phyloP scores from a whole-genome alignment of 2,113 vertebrate species.

The Erythrolamprus reginae region DNA sequence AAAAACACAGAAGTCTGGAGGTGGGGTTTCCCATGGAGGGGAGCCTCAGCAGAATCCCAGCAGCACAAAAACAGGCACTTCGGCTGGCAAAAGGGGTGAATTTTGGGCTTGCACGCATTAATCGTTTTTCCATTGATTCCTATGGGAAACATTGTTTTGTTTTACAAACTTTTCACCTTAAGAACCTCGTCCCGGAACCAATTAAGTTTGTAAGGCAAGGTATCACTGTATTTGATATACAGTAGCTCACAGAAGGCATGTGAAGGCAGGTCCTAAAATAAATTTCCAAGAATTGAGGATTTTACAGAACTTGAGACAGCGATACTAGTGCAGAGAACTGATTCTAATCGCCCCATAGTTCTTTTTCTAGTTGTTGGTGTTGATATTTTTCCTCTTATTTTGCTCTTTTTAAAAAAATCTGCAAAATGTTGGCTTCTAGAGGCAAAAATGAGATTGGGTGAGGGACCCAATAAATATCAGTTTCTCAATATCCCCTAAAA shows the following conservation, averaged over 20 bases:
- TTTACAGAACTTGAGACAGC: neutral
- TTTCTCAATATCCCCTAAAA: neutral
- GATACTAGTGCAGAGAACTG: neutral
- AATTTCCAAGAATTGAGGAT: neutral
- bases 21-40: too few species aligned
- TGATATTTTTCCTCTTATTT: neutral
- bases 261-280: neutral
- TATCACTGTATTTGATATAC: neutral
- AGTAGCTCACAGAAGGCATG: neutral
- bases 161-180: too few species aligned
- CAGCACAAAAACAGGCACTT: too few species aligned
- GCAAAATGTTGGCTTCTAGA: neutral
- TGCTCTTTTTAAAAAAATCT: neutral
- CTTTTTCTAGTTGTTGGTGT: neutral
- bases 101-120: too few species aligned
- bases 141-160: too few species aligned
- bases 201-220: too few species aligned
- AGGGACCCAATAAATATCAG: neutral
- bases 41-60: too few species aligned
- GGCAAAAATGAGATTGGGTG: neutral
- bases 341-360: neutral
- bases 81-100: too few species aligned
- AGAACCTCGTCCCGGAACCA: too few species aligned
- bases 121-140: too few species aligned
- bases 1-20: too few species aligned